A percentile compares a stretch with the other conserved stretches of the same genome.
These are phyloP conservation scores for Cochlearius cochlearius DNA, from an alignment of 2,113 vertebrate genomes.

Conservation along the genomic window DNA sequence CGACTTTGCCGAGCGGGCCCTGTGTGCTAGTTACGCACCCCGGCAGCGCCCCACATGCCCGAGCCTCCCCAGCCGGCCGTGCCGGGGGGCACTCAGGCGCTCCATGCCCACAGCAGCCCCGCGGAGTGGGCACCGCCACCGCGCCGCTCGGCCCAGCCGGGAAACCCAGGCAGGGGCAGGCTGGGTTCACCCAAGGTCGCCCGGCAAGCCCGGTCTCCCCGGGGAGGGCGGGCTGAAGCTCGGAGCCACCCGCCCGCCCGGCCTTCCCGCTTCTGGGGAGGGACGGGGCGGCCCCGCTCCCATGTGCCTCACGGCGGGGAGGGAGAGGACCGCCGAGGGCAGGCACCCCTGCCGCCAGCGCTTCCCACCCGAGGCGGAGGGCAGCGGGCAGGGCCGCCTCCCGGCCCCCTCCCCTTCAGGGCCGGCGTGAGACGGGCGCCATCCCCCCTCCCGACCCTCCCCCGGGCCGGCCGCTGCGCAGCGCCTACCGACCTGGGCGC, in stretches of 20 bases:
- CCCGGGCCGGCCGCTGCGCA: not conserved
- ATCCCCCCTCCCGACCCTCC: not conserved
- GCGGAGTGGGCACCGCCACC: not conserved
- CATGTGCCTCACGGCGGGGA: not conserved
- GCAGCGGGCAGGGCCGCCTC: not conserved
- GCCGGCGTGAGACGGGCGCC: not conserved
- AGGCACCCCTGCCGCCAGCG: not conserved
- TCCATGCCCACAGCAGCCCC: not conserved
- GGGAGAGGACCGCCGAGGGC: not conserved
- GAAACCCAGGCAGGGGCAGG: not conserved
- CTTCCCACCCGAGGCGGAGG: not conserved
- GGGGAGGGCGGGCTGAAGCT: not conserved
- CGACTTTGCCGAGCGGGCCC: not conserved
- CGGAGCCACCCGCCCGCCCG: not conserved
- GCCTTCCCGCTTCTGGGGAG: not conserved
- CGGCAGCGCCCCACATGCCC: not conserved
- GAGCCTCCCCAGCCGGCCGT: not conserved
- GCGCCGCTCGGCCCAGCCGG: not conserved
- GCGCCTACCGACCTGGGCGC: slow-evolving; percentile 22
- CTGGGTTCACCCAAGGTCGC: slow-evolving; percentile 35
- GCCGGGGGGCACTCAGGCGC: not conserved
- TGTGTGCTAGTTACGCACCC: not conserved
- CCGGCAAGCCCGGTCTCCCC: not conserved
- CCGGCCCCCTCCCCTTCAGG: not conserved
- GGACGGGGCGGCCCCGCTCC: not conserved